Base-by-base conservation (phyloP, 2,888 invertebrate genomes). In the Psococerastis gibbosa region DNA sequence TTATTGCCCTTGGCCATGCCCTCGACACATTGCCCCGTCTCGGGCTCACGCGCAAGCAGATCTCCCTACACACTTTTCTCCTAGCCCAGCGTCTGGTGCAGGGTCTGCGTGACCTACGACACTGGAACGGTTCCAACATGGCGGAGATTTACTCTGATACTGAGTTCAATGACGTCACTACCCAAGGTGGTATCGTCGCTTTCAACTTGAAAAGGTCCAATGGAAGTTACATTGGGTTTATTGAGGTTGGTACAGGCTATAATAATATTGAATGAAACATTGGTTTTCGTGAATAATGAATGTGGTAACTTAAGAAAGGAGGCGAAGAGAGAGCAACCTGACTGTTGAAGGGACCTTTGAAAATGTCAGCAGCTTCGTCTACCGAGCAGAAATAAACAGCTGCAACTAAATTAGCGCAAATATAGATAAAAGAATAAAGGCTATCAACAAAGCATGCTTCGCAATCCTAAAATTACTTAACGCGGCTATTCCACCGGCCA, bases 101-200 rank as follows among this genome's bases (percentile, higher is more conserved):
- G 23, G 66, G 70, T 46, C 63, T 94, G 34, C 54, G 60, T 16
- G 58, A 59, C 2, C 61, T 87, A 41, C 68, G 67, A 45, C 88
- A 95, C 62, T 56, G 57, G 13, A 91, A 88, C 65, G 79, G 78
- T 0, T 59, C 63, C 22, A 72, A 72, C 20, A 74, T 81, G 22
- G 74, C 71, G 6, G 61, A 68, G 51, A 60, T 89, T 2, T 92
- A 94, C 57, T 69, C 74, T 55, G 78, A 84, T 56, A 71, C 73
- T 0, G 67, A 71, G 50, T 87, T 78, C 59, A 66, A 65, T 44
- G 65, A 75, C 54, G 56, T 58, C 1, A 53, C 56, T 13, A 63
- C 58, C 16, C 94, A 97, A 64, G 95, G 95, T 8, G 78, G 78
- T 32, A 77, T 87, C 47, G 74, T 97, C 3, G 78, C 84, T 51